Evolutionary conservation across 2,888 invertebrate species (phyloP).

Genomic region (Platerodrilus igneus): DNA sequence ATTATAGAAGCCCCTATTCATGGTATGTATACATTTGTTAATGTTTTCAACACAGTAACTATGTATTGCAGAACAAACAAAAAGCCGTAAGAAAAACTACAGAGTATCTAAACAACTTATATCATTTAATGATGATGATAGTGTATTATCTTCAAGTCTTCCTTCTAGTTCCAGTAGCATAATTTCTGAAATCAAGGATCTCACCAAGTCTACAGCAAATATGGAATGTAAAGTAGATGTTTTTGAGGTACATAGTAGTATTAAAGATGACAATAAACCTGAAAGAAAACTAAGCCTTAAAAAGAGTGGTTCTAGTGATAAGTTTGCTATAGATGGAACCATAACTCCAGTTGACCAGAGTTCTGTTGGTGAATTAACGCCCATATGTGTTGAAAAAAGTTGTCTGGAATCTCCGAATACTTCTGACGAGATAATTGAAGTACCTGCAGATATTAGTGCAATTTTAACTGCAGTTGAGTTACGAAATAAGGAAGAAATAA

Average conservation of each 20-base stretch:
- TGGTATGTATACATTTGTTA: conserved; percentile 40
- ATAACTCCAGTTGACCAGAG: conserved; percentile 49
- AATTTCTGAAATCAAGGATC: conserved; percentile 33
- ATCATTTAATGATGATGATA: conserved; percentile 63
- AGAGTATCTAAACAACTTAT: conserved; percentile 60
- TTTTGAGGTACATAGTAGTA: too few species aligned
- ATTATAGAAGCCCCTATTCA: conserved; percentile 67
- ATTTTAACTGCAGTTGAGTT: conserved; percentile 42
- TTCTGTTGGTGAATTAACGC: conserved; percentile 50
- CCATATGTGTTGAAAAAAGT: conserved; percentile 43
- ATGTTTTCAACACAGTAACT: background rate
- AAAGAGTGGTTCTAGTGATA: conserved; percentile 41
- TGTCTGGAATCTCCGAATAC: conserved; percentile 37
- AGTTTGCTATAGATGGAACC: conserved; percentile 39
- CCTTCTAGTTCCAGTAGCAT: conserved; percentile 41
- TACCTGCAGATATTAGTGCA: conserved; percentile 44
- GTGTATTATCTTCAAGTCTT: conserved; percentile 41
- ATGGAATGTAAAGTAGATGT: too few species aligned
- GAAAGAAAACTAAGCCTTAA: conserved; percentile 39
- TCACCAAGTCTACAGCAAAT: too few species aligned
- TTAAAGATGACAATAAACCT: conserved; percentile 22
- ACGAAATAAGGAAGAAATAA: conserved; percentile 41
- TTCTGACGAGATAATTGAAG: conserved; percentile 41
- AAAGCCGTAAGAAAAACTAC: too few species aligned
- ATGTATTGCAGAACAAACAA: conserved; percentile 10